Evolutionary conservation across 37 sponge, comb jelly and placozoan species (phyloP).

Genomic region (Diacarnus erythraeanus): DNA sequence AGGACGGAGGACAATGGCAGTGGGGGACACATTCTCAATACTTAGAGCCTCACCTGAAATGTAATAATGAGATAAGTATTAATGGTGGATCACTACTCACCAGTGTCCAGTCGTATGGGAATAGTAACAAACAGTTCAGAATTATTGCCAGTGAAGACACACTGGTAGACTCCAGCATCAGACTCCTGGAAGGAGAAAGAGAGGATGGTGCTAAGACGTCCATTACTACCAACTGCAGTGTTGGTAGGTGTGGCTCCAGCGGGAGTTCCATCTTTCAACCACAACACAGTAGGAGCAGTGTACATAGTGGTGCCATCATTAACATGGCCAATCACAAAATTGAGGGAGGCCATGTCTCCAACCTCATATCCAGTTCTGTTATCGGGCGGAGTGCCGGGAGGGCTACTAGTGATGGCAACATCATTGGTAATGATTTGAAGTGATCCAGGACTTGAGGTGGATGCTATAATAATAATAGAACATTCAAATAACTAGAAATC

Average conservation of each 20-base stretch:
- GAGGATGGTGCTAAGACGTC: background rate
- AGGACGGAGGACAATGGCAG: slow-evolving; percentile 20
- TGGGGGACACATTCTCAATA: slow-evolving; percentile 23
- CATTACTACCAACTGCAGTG: background rate
- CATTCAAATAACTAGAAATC: background rate
- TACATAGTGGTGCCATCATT: background rate
- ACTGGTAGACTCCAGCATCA: slow-evolving; percentile 49
- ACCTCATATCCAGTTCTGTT: background rate
- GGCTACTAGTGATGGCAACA: background rate
- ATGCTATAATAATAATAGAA: background rate
- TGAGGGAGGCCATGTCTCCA: background rate
- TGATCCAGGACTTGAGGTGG: background rate
- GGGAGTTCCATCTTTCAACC: slow-evolving; percentile 19
- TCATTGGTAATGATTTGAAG: background rate
- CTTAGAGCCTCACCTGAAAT: background rate
- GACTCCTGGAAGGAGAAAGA: slow-evolving; percentile 13
- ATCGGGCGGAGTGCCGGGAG: background rate
- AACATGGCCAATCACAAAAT: background rate
- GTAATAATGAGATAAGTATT: background rate
- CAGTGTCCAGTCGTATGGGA: slow-evolving; percentile 43
- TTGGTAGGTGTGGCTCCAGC: background rate
- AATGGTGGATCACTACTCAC: slow-evolving; percentile 7
- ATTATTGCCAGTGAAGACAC: slow-evolving; percentile 23
- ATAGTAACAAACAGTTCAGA: slow-evolving; percentile 15
- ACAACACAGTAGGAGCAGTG: slow-evolving; percentile 17